phyloP scores from a whole-genome alignment of 2,888 invertebrate genomes.

The Spilarctia lutea region DNA sequence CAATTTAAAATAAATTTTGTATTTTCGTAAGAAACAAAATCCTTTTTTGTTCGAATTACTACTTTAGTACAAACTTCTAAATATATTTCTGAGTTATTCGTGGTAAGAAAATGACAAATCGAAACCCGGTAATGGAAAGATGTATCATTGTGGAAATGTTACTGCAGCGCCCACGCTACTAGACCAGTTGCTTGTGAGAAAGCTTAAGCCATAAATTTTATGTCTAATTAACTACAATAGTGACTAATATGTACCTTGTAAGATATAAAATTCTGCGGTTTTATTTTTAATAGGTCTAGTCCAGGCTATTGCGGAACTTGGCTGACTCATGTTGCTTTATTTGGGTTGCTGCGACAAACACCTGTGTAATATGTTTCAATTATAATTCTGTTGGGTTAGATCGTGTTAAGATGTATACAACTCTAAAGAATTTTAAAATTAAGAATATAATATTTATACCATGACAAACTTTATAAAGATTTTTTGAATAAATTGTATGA shows the following conservation, averaged over 20 bases:
- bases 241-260: constrained; percentile 36
- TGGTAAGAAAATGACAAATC: not conserved
- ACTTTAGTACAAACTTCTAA: not conserved
- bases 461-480: not conserved
- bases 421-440: not conserved
- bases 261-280: constrained; percentile 24
- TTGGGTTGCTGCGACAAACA: not conserved
- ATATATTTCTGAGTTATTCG: not conserved
- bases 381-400: not conserved
- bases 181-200: constrained; percentile 38
- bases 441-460: not conserved
- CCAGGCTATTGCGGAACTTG: not conserved
- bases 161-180: constrained; percentile 41
- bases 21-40: too few relatives aligned
- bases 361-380: not conserved
- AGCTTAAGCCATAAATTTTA: constrained; percentile 34
- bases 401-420: not conserved
- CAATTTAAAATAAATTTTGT: too few relatives aligned
- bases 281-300: constrained; percentile 10
- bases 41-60: too few relatives aligned
- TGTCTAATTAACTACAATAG: constrained; percentile 50
- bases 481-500: not conserved
- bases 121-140: not conserved
- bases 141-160: not conserved
- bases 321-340: not conserved